phyloP scores from a whole-genome alignment of 2,888 invertebrate species.

The Drosophila gaucha region DNA sequence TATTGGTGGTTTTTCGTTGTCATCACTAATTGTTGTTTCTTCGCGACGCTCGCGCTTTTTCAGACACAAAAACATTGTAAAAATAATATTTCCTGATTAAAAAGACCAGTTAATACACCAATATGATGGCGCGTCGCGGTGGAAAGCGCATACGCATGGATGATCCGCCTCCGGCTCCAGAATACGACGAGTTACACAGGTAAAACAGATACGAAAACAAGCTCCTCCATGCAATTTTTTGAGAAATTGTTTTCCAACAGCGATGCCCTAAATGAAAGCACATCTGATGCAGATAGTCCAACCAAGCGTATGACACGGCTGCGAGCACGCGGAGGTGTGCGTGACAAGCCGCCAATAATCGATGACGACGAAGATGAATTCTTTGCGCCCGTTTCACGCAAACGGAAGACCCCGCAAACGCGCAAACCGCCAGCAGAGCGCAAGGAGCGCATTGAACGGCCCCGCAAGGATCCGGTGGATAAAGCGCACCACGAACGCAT shows the following conservation, averaged over 20 bases:
- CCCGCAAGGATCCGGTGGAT: constrained; percentile 82
- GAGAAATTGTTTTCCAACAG: constrained; percentile 41
- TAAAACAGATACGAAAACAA: constrained; percentile 66
- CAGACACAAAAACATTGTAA: not conserved
- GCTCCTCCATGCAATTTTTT: not conserved
- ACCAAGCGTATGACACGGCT: constrained; percentile 88
- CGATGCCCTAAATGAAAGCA: constrained; percentile 83
- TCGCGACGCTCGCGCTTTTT: constrained; percentile 14
- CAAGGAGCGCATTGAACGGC: constrained; percentile 83
- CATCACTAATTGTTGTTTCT: constrained; percentile 42
- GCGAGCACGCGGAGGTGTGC: constrained; percentile 86
- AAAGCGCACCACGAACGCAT: constrained; percentile 83
- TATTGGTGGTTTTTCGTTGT: constrained; percentile 2
- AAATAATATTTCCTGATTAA: not conserved
- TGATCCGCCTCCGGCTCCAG: constrained; percentile 91
- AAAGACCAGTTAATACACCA: constrained; percentile 16
- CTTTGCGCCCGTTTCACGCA: constrained; percentile 82
- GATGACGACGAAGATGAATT: constrained; percentile 85
- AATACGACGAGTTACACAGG: constrained; percentile 88
- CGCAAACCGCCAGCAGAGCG: constrained; percentile 78
- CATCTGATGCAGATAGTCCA: constrained; percentile 86
- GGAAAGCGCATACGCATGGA: constrained; percentile 97
- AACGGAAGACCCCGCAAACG: constrained; percentile 77
- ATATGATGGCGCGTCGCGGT: constrained; percentile 91
- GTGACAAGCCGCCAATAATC: constrained; percentile 85